Percentiles rank a stretch among this genome's conserved stretches.
phyloP scores from a whole-genome alignment of 2,888 invertebrate species.

The Chouioia cunea region DNA sequence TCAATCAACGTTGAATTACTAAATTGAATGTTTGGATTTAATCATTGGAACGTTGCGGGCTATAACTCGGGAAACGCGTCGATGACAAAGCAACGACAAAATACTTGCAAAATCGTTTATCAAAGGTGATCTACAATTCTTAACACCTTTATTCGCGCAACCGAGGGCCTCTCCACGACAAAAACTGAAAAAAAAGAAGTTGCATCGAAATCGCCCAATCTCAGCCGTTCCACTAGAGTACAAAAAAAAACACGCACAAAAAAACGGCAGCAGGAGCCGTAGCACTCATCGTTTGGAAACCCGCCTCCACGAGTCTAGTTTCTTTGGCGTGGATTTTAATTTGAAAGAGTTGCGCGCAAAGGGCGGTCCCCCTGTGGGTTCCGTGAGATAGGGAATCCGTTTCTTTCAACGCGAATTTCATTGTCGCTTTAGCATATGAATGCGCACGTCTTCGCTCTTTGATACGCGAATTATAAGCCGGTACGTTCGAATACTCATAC shows the following conservation, averaged over 20 bases:
- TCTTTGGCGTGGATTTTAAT: slow-evolving; percentile 24
- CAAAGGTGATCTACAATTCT: no score
- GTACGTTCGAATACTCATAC: no score
- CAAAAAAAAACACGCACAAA: not conserved
- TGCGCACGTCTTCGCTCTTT: slow-evolving; percentile 10
- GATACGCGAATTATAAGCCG: no score
- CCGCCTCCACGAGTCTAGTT: slow-evolving; percentile 32
- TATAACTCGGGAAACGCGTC: no score
- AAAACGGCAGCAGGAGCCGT: not conserved
- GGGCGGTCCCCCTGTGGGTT: not conserved
- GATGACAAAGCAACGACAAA: no score
- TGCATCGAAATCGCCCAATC: slow-evolving; percentile 21
- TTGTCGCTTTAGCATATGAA: slow-evolving; percentile 60
- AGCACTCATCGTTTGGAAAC: no score
- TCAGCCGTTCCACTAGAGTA: slow-evolving; percentile 17
- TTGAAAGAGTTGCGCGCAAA: slow-evolving; percentile 2
- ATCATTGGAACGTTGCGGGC: no score
- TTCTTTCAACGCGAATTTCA: slow-evolving; percentile 62
- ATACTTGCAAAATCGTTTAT: no score
- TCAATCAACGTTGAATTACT: no score
- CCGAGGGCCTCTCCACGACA: not conserved
- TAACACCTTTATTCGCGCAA: not conserved
- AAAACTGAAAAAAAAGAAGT: slow-evolving; percentile 5
- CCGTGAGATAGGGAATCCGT: slow-evolving; percentile 60
- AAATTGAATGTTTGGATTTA: no score